Conservation (phyloP, 2,797 vertebrate genomes). For the Centropyge bicolor region DNA sequence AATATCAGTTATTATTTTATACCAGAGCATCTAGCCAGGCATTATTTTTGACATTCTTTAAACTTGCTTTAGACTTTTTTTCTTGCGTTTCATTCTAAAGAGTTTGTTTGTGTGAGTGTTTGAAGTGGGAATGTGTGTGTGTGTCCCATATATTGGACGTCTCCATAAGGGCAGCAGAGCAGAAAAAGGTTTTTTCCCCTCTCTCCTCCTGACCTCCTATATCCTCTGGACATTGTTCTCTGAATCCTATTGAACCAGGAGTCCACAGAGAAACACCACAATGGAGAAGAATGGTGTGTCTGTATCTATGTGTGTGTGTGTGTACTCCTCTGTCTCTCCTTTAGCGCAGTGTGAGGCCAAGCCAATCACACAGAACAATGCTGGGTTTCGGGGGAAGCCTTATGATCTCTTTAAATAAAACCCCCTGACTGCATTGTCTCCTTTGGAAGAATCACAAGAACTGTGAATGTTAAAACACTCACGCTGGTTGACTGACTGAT, state of each 20-base stretch:
- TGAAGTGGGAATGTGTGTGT: neutral
- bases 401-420: conserved; percentile 74
- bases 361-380: conserved; percentile 76
- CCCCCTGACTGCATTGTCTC: conserved; percentile 53
- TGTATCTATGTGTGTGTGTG: conserved; percentile 27
- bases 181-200: conserved; percentile 71
- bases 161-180: conserved; percentile 68
- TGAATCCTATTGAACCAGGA: conserved; percentile 81
- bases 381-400: conserved; percentile 56
- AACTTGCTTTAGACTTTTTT: neutral
- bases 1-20: neutral
- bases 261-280: conserved; percentile 77
- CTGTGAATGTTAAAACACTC: conserved; percentile 38
- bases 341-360: conserved; percentile 71
- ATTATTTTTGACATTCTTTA: neutral
- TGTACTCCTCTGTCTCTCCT: conserved; percentile 31
- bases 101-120: conserved; percentile 8
- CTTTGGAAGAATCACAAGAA: conserved; percentile 31
- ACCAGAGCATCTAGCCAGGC: neutral
- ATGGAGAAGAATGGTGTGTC: conserved; percentile 77
- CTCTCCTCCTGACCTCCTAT: conserved; percentile 78
- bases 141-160: conserved; percentile 49
- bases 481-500: conserved; percentile 12
- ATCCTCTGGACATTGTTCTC: conserved; percentile 81
- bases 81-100: neutral